Conservation (phyloP, 2,113 vertebrate genomes). For the Australoheros scitulus region DNA sequence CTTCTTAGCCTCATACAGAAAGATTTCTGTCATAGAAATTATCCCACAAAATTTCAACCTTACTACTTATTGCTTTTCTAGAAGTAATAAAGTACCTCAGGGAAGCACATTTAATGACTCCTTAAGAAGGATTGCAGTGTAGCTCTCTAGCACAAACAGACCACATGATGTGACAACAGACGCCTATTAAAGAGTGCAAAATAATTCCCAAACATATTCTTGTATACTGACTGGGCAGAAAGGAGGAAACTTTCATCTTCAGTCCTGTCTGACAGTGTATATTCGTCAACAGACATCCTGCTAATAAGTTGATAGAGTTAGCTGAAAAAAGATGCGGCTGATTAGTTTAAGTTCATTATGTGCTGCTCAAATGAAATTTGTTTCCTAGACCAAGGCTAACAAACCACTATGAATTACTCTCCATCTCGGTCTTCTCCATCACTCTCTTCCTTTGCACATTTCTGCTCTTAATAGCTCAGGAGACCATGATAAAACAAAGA, state of each 20-base stretch:
- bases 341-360: conserved; percentile 38
- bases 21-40: not conserved
- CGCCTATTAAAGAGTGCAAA: not conserved
- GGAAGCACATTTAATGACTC: not conserved
- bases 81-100: not conserved
- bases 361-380: conserved; percentile 22
- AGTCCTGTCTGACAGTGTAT: not conserved
- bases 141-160: not conserved
- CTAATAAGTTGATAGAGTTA: conserved; percentile 40
- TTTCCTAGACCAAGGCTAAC: conserved; percentile 12
- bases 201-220: not conserved
- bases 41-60: not conserved
- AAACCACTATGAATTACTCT: conserved; percentile 1
- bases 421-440: not conserved
- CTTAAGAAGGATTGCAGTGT: not conserved
- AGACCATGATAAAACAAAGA: not conserved
- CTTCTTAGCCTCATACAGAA: not conserved
- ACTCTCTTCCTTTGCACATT: conserved; percentile 2
- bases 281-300: conserved; percentile 7
- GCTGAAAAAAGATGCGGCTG: conserved; percentile 9
- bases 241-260: not conserved
- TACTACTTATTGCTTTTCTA: not conserved
- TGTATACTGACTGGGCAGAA: not conserved
- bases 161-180: not conserved
- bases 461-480: not conserved